Conservation (phyloP, 2,888 invertebrate species). For the Cataglyphis rosenhaueri region DNA sequence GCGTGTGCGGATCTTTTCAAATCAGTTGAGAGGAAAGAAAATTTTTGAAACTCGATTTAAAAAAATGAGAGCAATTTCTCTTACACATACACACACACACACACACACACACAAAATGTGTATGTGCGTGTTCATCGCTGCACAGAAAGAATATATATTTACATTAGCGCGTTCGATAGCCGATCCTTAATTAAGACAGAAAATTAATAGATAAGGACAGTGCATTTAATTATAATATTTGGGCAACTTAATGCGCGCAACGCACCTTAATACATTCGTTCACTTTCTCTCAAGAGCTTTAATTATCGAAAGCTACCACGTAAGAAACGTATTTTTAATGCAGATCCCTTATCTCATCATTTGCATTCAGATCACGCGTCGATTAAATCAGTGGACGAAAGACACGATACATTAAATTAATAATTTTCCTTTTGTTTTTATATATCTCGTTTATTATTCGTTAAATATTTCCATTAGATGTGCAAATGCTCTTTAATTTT, state of each 20-base stretch:
- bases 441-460: constrained; percentile 10
- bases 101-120: too few relatives aligned
- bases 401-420: constrained; percentile 30
- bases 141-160: background rate
- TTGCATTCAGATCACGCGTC: constrained; percentile 39
- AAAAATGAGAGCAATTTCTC: constrained; percentile 16
- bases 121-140: background rate
- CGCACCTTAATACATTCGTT: constrained; percentile 1
- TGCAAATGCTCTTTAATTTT: constrained; percentile 17
- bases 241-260: background rate
- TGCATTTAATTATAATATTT: constrained; percentile 24
- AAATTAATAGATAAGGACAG: constrained; percentile 13
- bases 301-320: constrained; percentile 28
- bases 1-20: background rate
- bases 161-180: background rate
- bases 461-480: background rate
- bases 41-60: background rate
- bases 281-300: constrained; percentile 2
- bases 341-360: constrained; percentile 21
- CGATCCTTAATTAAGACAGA: constrained; percentile 30
- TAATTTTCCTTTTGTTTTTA: constrained; percentile 7
- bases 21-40: background rate
- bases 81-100: too few relatives aligned
- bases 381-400: constrained; percentile 27
- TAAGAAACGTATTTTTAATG: constrained; percentile 1